A percentile compares a stretch with the other conserved stretches of the same genome.
phyloP scores from a whole-genome alignment of 1,140 invertebrate genomes.

The Heliconius eleuchia region DNA sequence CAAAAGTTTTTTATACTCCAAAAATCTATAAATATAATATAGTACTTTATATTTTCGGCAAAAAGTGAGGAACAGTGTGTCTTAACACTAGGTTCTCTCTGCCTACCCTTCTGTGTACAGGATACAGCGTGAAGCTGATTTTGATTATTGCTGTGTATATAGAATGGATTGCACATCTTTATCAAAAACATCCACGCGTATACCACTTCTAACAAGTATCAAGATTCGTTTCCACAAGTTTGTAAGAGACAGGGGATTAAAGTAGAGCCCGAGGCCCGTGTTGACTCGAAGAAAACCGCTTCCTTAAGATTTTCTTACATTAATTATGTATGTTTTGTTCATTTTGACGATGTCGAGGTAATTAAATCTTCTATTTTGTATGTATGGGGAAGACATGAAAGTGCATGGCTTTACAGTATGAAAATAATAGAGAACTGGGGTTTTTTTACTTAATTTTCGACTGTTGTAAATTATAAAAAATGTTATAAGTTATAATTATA shows the following conservation, averaged over 20 bases:
- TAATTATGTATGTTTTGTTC: slow-evolving; percentile 35
- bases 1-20: neutral
- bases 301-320: slow-evolving; percentile 41
- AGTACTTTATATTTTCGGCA: neutral
- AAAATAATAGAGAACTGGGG: too few species aligned
- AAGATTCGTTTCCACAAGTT: slow-evolving; percentile 48
- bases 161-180: neutral
- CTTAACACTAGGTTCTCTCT: too few species aligned
- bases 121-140: too few species aligned
- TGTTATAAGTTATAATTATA: too few species aligned
- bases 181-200: neutral
- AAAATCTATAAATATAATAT: neutral
- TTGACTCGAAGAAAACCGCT: slow-evolving; percentile 37
- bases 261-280: slow-evolving; percentile 52
- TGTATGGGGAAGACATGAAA: neutral
- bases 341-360: slow-evolving; percentile 27
- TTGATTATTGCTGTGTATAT: neutral
- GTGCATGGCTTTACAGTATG: neutral
- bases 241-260: slow-evolving; percentile 71
- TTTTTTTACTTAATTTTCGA: too few species aligned
- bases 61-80: too few species aligned
- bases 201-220: slow-evolving; percentile 14
- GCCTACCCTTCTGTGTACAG: too few species aligned
- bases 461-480: too few species aligned
- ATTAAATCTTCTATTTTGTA: slow-evolving; percentile 24